Evolutionary conservation across 2,797 vertebrate species (phyloP).

Genomic region (Anisognathus igniventris): DNA sequence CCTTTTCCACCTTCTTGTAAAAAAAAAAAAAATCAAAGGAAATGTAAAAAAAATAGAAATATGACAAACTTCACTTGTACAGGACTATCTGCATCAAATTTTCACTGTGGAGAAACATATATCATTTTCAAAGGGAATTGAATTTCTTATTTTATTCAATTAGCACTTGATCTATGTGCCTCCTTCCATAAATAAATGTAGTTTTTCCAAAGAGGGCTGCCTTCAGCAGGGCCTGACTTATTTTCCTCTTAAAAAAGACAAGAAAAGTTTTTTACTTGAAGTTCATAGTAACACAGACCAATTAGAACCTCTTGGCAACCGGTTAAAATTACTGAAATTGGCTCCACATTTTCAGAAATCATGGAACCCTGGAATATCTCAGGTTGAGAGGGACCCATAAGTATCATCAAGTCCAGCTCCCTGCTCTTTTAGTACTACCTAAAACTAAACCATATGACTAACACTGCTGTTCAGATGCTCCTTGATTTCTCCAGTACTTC

Average conservation of each 20-base stretch:
- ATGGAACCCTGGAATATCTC: background rate
- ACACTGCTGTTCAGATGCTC: rapidly evolving
- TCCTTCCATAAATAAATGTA: background rate
- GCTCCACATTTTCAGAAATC: background rate
- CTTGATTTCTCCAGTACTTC: background rate
- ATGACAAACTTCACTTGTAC: background rate
- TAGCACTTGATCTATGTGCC: background rate
- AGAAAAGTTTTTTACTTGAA: background rate
- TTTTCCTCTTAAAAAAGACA: background rate
- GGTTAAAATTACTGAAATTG: background rate
- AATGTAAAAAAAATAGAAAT: background rate
- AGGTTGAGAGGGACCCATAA: background rate
- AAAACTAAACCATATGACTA: background rate
- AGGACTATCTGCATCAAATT: background rate
- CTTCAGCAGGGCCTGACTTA: background rate
- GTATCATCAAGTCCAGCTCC: background rate
- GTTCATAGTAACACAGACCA: background rate
- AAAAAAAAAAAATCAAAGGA: background rate
- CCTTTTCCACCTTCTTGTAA: background rate
- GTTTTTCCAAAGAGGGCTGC: background rate
- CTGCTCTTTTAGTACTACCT: background rate
- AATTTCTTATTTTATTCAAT: background rate
- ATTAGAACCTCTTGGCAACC: background rate
- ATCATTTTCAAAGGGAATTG: background rate
- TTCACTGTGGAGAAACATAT: background rate